Evolutionary conservation across 2,113 vertebrate species (phyloP).

Genomic region (Sarotherodon lohbergeri): DNA sequence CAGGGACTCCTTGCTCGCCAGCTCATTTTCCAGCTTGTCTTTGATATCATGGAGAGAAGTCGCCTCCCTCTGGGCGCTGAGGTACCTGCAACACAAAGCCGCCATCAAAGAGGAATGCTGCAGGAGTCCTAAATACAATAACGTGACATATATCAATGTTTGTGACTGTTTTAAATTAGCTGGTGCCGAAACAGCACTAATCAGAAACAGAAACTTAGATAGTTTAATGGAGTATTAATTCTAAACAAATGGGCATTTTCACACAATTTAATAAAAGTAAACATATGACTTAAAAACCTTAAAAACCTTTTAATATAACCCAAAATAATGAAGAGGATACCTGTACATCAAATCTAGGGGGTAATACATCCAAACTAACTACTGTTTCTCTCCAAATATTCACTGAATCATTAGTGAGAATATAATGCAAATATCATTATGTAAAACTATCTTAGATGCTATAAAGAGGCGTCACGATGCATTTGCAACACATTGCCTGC

Average conservation of each 20-base stretch:
- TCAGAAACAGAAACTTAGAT: background rate
- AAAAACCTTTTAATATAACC: background rate
- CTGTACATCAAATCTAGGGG: background rate
- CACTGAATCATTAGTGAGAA: background rate
- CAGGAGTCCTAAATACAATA: background rate
- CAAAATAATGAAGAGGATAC: background rate
- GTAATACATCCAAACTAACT: background rate
- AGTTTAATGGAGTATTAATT: background rate
- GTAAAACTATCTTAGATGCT: background rate
- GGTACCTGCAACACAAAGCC: conserved; percentile 68
- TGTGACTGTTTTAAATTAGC: background rate
- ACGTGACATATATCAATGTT: background rate
- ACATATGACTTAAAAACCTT: background rate
- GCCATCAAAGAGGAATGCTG: background rate
- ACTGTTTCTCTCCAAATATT: background rate
- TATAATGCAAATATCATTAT: conserved; percentile 1
- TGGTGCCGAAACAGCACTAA: background rate
- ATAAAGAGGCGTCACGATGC: conserved; percentile 1
- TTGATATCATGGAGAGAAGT: conserved; percentile 92
- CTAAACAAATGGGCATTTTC: background rate
- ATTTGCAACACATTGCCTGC: conserved; percentile 6
- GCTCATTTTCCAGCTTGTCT: conserved; percentile 91
- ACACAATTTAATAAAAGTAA: background rate
- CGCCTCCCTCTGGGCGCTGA: conserved; percentile 80
- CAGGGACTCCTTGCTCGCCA: conserved; percentile 92